These are phyloP conservation scores for Chloebia gouldiae DNA, from an alignment of 2,113 vertebrate species.

Conservation along the genomic window DNA sequence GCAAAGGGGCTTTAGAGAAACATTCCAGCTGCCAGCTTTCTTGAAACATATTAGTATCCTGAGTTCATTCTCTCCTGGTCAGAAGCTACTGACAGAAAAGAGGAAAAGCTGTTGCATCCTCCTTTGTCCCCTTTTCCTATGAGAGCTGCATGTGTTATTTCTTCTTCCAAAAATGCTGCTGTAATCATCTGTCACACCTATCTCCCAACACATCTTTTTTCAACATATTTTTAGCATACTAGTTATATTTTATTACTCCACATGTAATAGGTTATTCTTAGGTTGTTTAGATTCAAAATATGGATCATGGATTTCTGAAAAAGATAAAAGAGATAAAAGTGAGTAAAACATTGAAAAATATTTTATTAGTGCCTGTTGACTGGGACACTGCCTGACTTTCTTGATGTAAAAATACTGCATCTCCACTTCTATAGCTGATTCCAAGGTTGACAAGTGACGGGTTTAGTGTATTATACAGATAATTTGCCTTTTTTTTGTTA, in stretches of 20 bases:
- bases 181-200: background rate
- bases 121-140: background rate
- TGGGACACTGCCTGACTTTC: background rate
- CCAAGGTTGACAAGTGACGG: background rate
- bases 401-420: background rate
- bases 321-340: background rate
- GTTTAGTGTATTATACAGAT: background rate
- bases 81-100: background rate
- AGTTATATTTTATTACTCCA: background rate
- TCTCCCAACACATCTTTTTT: background rate
- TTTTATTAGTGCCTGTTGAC: background rate
- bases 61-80: background rate
- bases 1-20: background rate
- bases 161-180: background rate
- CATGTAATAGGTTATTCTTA: background rate
- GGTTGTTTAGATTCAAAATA: slow-evolving; percentile 8
- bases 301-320: background rate
- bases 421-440: background rate
- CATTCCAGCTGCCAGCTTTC: background rate
- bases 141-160: background rate
- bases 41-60: background rate
- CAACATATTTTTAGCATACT: background rate
- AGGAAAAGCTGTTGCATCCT: background rate
- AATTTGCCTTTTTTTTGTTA: background rate
- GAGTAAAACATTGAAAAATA: background rate